Evolutionary conservation across 2,888 invertebrate genomes (phyloP).

Genomic region (Pollenia griseotomentosa): DNA sequence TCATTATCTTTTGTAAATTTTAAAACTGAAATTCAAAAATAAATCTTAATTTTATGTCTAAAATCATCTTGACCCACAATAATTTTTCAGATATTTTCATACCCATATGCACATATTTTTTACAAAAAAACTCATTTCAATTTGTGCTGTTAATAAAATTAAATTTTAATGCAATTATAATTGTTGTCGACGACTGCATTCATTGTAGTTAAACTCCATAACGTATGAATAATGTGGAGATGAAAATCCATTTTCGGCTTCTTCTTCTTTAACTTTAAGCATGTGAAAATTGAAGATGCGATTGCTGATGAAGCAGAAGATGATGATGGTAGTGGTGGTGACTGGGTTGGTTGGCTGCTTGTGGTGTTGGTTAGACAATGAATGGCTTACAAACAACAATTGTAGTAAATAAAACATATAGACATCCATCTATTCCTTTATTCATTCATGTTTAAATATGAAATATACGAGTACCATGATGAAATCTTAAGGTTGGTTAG

Average conservation of each 20-base stretch:
- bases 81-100: not conserved
- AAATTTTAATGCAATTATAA: constrained; percentile 54
- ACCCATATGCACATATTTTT: not conserved
- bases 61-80: not conserved
- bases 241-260: constrained; percentile 1
- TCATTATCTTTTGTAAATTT: too few relatives aligned
- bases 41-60: too few relatives aligned
- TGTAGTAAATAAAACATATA: constrained; percentile 30
- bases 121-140: not conserved
- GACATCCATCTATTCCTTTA: constrained; percentile 28
- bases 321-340: constrained; percentile 16
- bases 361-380: constrained; percentile 22
- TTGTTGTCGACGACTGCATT: constrained; percentile 33
- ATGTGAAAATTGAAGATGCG: constrained; percentile 33
- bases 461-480: constrained; percentile 50
- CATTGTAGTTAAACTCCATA: not conserved
- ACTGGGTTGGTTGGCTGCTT: constrained; percentile 21
- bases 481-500: constrained; percentile 72
- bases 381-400: constrained; percentile 25
- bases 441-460: constrained; percentile 66
- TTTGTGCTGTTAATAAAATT: constrained; percentile 9
- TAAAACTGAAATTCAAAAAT: not conserved
- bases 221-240: not conserved
- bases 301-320: constrained; percentile 40
- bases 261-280: not conserved